Evolutionary conservation across 2,113 vertebrate genomes (phyloP).

Genomic region (Lontra canadensis): DNA sequence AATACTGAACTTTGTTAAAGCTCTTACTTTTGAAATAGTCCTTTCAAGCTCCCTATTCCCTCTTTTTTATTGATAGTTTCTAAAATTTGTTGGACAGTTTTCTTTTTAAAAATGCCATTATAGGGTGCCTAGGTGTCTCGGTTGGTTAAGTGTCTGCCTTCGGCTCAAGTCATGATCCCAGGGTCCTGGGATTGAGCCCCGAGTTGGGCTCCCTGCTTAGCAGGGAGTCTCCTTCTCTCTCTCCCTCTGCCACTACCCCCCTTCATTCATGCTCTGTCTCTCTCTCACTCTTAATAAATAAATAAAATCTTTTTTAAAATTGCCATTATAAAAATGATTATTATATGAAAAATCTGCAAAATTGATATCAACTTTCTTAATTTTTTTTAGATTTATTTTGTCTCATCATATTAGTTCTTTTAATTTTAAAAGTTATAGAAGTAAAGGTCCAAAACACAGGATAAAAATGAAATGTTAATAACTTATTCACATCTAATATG

Average conservation of each 20-base stretch:
- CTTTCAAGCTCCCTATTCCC: not conserved
- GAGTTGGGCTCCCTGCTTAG: not conserved
- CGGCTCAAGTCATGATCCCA: not conserved
- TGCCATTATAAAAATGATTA: not conserved
- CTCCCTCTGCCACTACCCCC: not conserved
- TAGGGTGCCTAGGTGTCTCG: not conserved
- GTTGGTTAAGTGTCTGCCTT: not conserved
- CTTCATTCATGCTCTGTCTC: not conserved
- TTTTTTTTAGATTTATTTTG: conserved; percentile 7
- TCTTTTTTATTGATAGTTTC: not conserved
- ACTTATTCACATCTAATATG: not conserved
- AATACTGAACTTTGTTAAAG: not conserved
- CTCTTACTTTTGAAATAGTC: not conserved
- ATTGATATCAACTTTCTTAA: not conserved
- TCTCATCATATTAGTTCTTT: not conserved
- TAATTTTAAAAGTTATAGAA: not conserved
- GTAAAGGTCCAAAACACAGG: not conserved
- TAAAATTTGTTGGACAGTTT: not conserved
- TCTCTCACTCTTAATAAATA: not conserved
- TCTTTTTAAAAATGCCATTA: not conserved
- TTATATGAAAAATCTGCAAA: not conserved
- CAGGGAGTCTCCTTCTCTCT: not conserved
- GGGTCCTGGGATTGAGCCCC: not conserved
- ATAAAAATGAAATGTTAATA: conserved; percentile 33
- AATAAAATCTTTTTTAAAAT: not conserved